Conservation (phyloP, 2,113 vertebrate species). For the Pelecanoides urinatrix region DNA sequence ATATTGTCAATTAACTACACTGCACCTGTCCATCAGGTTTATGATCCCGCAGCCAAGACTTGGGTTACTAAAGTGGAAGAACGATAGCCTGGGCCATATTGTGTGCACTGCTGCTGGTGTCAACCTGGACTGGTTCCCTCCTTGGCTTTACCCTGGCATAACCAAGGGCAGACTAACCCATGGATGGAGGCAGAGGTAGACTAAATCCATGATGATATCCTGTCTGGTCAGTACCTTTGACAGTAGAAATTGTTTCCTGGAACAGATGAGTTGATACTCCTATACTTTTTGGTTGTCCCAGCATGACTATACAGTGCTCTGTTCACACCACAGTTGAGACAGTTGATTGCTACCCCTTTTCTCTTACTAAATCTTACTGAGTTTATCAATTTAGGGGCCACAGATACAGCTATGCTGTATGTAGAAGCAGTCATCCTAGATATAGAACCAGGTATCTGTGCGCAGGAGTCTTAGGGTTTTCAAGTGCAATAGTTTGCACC, state of each 20-base stretch:
- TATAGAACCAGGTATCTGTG: neutral
- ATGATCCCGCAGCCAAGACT: neutral
- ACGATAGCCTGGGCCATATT: neutral
- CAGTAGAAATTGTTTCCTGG: neutral
- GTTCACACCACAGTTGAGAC: neutral
- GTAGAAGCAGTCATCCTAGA: neutral
- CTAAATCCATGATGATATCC: no score
- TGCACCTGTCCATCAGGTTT: neutral
- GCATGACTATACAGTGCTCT: neutral
- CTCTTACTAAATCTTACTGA: neutral
- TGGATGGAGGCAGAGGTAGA: neutral
- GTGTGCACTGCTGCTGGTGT: neutral
- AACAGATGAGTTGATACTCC: neutral
- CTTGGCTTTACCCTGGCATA: neutral
- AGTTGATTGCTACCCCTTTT: neutral
- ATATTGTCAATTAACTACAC: neutral
- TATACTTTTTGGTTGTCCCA: neutral
- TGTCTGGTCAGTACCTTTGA: neutral
- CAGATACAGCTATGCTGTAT: accelerated
- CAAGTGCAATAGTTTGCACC: neutral
- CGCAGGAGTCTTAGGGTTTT: neutral
- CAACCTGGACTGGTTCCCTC: neutral
- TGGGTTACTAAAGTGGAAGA: neutral
- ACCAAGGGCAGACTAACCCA: neutral
- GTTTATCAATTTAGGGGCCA: neutral